Evolutionary conservation across 2,113 vertebrate species (phyloP).

Genomic region (Cebidichthys violaceus): DNA sequence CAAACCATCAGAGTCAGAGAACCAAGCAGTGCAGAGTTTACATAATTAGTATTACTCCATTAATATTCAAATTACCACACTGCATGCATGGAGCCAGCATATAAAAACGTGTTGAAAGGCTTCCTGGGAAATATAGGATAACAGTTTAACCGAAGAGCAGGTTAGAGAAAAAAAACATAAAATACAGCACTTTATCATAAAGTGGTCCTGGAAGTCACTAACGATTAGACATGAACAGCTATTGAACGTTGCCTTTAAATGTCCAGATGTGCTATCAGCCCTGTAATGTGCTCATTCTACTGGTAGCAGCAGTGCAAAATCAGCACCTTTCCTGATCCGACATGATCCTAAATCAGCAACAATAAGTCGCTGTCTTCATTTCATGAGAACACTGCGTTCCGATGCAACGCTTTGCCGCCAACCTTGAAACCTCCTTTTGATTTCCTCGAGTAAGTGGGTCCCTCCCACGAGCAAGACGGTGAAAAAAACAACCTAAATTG

Average conservation of each 20-base stretch:
- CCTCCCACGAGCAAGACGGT: background rate
- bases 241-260: background rate
- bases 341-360: constrained; percentile 21
- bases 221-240: background rate
- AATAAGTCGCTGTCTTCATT: constrained; percentile 15
- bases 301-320: background rate
- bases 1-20: background rate
- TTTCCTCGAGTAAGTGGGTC: constrained; percentile 16
- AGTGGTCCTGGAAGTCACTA: background rate
- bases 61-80: background rate
- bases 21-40: background rate
- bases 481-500: background rate
- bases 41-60: background rate
- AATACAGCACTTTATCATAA: background rate
- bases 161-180: background rate
- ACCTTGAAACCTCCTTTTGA: constrained; percentile 9
- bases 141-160: background rate
- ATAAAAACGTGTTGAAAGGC: background rate
- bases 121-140: background rate
- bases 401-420: background rate
- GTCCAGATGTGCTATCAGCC: background rate
- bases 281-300: background rate
- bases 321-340: constrained; percentile 12
- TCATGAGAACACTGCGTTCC: background rate
- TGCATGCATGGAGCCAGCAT: background rate